Evolutionary conservation across 2,888 invertebrate species (phyloP), one percentile per base, ranked within the genome.

Genomic region (Sminthurides aquaticus): DNA sequence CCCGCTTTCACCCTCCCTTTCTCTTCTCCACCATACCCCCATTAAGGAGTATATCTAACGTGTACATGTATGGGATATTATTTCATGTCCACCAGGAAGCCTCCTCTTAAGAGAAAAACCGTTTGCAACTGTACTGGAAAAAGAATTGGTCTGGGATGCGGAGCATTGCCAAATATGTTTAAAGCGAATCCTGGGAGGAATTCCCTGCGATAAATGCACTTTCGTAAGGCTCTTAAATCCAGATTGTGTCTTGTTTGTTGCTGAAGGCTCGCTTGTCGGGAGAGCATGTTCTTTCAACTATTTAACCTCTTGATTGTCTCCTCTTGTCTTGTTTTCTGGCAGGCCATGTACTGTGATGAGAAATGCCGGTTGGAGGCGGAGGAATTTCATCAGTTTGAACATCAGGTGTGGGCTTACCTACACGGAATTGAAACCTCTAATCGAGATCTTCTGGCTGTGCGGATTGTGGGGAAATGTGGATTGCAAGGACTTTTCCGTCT

Each of bases 141-240:
- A 66, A 22, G 60, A 70, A 28, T 57, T 72, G 11, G 59, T 61
- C 5, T 72, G 67, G 68, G 74, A 74, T 20, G 63, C 67, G 11
- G 67, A 70, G n/a, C 71, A 72, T 43, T 74, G 74, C 49, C 69
- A 70, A 24, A 49, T 56, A 22, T 74, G 74, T 26, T 70, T 68
- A 18, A 62, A 34, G 52, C 70, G 71, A 18, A 69, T 71, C 18
- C 34, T 70, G 0, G 65, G 63, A 1, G 72, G 72, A 34, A 70
- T 73, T 29, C 71, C 74, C 1, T 74, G 72, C 56, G 27, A 62
- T 22, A 27, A 56, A 24, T 74, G 74, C 59, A 68, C 70, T 49
- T 71, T 71, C 64, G 72, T 74, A 69, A 71, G 72, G 48, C 26
- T 8, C 18, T n/a, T n/a, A n/a, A n/a, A n/a, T n/a, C n/a, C n/a